These are phyloP conservation scores for Hestina assimilis DNA, from an alignment of 1,140 invertebrate species.

Conservation along the genomic window DNA sequence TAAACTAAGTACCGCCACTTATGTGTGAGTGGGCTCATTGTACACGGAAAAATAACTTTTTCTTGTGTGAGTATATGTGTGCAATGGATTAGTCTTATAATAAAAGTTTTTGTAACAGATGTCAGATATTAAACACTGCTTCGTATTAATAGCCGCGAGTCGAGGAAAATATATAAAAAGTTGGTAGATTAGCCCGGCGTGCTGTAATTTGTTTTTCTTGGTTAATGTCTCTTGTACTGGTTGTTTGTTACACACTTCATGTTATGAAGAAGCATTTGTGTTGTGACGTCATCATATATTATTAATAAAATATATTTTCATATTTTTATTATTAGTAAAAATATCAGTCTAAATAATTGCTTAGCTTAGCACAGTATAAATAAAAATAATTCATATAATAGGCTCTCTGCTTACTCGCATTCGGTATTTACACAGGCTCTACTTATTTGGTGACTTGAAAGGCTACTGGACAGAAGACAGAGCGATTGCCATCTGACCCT, in stretches of 20 bases:
- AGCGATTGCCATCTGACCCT: too few species aligned
- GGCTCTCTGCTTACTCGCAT: too few species aligned
- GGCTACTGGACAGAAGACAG: too few species aligned
- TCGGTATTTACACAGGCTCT: too few species aligned
- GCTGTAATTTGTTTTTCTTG: slow-evolving; percentile 58
- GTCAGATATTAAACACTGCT: slow-evolving; percentile 76
- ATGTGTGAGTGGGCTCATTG: slow-evolving; percentile 52
- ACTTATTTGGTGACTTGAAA: too few species aligned
- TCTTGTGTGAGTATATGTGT: slow-evolving; percentile 47
- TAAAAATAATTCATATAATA: too few species aligned
- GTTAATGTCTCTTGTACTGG: slow-evolving; percentile 28
- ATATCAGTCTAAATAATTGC: too few species aligned
- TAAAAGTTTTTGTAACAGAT: slow-evolving; percentile 79
- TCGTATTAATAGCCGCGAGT: slow-evolving; percentile 68
- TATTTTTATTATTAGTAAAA: too few species aligned
- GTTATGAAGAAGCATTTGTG: not conserved
- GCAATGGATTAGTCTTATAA: slow-evolving; percentile 78
- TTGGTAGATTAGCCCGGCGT: slow-evolving; percentile 63
- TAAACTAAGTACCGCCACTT: slow-evolving; percentile 65
- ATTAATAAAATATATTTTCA: too few species aligned
- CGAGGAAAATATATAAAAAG: slow-evolving; percentile 73
- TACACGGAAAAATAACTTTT: slow-evolving; percentile 36
- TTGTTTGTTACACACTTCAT: slow-evolving; percentile 17
- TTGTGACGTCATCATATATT: not conserved
- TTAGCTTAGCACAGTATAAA: too few species aligned